Base-by-base conservation (phyloP, 2,888 invertebrate genomes). In the Lamellibrachia satsuma region DNA sequence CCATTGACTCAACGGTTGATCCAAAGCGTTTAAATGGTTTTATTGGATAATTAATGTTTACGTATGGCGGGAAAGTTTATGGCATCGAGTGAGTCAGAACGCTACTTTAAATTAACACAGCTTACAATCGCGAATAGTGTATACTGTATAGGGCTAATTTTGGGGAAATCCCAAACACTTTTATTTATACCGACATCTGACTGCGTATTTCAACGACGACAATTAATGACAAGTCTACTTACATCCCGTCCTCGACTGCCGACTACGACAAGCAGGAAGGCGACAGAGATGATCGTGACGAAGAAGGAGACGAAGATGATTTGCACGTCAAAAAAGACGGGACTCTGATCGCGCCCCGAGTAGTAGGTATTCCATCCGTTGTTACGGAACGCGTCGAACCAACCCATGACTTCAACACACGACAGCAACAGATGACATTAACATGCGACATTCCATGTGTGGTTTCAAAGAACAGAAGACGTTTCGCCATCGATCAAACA, bases 351-450 rank as follows among this genome's bases (percentile, higher is more conserved):
- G 52, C 91, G 90, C 39, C 92, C 92, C 9, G 91, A 92, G 55
- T 93, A 94, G 92, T 93, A 93, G 22, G 93, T 93, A 90, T 94
- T 94, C 92, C 93, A 93, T 51, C 93, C 93, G 3, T 90, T 55
- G n/a, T 94, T 92, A 27, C 94, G 93, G 90, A 94, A 94, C 22
- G 92, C 92, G 27, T 93, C 93, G 90, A 94, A 94, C 93, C 92
- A 92, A 39, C 93, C 94, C 93, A 93, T 93, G 11, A 39, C 92
- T 93, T 91, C 4, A 75, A 75, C 75, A 75, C 22, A 75, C 75
- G 22, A 60, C 60, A 60, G 2, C 22, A 57, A 15, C 15, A 7
- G 9, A 57, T 57, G 57, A 57, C 57, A 75, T 3, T 75, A 75
- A 22, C 22, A 75, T 6, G 22, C 57, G 57, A 57, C 57, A 57